Evolutionary conservation across 2,113 vertebrate species (phyloP).

Genomic region (Ammodytes marinus): DNA sequence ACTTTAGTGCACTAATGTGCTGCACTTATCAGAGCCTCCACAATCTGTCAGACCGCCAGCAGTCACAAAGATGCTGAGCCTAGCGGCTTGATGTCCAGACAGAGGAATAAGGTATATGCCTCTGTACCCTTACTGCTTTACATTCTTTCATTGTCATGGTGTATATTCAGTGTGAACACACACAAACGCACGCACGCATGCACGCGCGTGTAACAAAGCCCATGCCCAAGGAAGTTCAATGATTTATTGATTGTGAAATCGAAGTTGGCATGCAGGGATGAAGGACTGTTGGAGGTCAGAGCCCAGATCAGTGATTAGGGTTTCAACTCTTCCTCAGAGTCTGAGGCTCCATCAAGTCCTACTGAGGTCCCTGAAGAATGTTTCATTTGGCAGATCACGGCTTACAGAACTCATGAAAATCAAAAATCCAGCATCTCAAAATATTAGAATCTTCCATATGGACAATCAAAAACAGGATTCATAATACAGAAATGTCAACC

Average conservation of each 20-base stretch:
- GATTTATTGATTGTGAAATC: constrained; percentile 39
- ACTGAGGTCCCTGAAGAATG: neutral
- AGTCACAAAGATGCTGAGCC: constrained; percentile 50
- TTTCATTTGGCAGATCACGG: too few relatives aligned
- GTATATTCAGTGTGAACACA: constrained; percentile 33
- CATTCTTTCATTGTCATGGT: constrained; percentile 48
- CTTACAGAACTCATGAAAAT: too few relatives aligned
- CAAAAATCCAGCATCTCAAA: too few relatives aligned
- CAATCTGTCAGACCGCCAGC: constrained; percentile 44
- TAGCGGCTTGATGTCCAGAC: constrained; percentile 31
- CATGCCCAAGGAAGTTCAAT: constrained; percentile 2
- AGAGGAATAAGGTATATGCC: constrained; percentile 25
- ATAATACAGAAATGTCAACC: too few relatives aligned
- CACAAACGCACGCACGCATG: neutral
- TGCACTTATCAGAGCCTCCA: constrained; percentile 35
- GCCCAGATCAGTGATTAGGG: neutral
- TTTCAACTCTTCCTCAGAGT: constrained; percentile 10
- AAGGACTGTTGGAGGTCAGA: constrained; percentile 42
- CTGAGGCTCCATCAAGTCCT: constrained; percentile 14
- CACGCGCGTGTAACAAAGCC: constrained; percentile 17
- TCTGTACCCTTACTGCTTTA: constrained; percentile 31
- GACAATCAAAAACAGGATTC: too few relatives aligned
- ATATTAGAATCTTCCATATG: too few relatives aligned
- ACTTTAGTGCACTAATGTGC: constrained; percentile 33
- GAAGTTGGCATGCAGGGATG: constrained; percentile 24